Conservation (phyloP, 2,888 invertebrate species). For the Baronia brevicornis region DNA sequence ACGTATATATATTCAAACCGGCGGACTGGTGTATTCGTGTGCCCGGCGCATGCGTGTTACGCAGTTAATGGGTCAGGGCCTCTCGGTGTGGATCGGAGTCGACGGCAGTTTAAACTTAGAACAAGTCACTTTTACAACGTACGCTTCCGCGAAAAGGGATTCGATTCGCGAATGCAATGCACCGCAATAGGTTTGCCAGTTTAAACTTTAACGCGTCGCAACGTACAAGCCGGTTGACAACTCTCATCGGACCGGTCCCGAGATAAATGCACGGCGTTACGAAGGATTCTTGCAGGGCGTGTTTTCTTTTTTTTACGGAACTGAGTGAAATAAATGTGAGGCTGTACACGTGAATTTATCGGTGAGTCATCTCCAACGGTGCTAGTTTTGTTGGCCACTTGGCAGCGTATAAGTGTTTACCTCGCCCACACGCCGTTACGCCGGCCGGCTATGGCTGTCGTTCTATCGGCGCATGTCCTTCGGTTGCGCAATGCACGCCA, state of each 20-base stretch:
- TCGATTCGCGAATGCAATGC: constrained; percentile 13
- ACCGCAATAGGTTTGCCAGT: constrained; percentile 5
- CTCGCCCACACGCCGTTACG: constrained; percentile 25
- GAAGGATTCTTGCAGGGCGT: constrained; percentile 14
- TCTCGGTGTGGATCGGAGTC: constrained; percentile 59
- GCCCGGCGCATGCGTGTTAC: constrained; percentile 58
- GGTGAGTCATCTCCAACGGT: constrained; percentile 31
- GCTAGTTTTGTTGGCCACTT: constrained; percentile 20
- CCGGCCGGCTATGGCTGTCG: constrained; percentile 32
- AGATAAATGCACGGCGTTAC: constrained; percentile 12
- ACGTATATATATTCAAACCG: constrained; percentile 58
- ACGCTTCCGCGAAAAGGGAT: neutral
- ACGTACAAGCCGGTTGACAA: constrained; percentile 1
- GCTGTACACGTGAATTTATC: constrained; percentile 33
- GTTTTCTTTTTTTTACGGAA: constrained; percentile 24
- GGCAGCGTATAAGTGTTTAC: constrained; percentile 37
- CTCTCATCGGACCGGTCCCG: constrained; percentile 16
- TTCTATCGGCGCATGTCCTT: constrained; percentile 24
- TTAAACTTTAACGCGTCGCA: neutral
- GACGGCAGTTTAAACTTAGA: constrained; percentile 51
- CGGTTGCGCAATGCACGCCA: constrained; percentile 30
- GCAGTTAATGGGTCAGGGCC: constrained; percentile 64
- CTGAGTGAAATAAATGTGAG: constrained; percentile 37
- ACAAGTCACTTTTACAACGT: constrained; percentile 32
- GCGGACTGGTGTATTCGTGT: constrained; percentile 50